Conservation (phyloP, 2,113 vertebrate species). For the Phalacrocorax aristotelis region DNA sequence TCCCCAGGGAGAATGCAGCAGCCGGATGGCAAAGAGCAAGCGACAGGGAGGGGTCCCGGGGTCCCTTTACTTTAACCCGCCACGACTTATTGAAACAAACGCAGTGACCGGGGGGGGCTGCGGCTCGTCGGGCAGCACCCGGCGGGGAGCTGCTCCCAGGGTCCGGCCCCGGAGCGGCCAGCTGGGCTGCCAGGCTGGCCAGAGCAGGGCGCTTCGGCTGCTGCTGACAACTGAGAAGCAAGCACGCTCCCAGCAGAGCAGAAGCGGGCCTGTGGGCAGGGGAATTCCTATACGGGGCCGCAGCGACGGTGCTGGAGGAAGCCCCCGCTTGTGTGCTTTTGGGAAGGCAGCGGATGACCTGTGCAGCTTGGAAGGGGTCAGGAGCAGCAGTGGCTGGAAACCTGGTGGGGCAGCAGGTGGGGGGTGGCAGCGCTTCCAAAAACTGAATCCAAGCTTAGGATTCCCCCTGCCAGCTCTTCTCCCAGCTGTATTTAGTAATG, state of each 20-base stretch:
- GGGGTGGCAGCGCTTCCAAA: neutral
- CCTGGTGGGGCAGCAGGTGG: neutral
- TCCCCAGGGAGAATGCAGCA: neutral
- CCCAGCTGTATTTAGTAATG: neutral
- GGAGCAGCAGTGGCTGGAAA: neutral
- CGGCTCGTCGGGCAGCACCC: too few species aligned
- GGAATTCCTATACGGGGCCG: neutral
- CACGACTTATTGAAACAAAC: fast-evolving
- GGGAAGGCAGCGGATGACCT: neutral
- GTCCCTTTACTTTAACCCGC: neutral
- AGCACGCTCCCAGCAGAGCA: too few species aligned
- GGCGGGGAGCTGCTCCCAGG: neutral
- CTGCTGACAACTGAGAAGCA: neutral
- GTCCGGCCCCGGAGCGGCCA: neutral
- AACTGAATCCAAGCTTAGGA: neutral
- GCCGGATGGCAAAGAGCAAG: too few species aligned
- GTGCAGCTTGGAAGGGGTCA: neutral
- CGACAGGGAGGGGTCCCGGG: neutral
- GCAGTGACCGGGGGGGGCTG: too few species aligned
- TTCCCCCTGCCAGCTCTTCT: neutral
- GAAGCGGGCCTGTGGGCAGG: neutral
- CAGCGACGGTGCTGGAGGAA: neutral
- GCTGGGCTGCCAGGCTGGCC: neutral
- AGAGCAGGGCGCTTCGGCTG: fast-evolving
- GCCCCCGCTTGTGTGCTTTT: neutral